Evolutionary conservation across 2,113 vertebrate species (phyloP).

Genomic region (Elaphurus davidianus): DNA sequence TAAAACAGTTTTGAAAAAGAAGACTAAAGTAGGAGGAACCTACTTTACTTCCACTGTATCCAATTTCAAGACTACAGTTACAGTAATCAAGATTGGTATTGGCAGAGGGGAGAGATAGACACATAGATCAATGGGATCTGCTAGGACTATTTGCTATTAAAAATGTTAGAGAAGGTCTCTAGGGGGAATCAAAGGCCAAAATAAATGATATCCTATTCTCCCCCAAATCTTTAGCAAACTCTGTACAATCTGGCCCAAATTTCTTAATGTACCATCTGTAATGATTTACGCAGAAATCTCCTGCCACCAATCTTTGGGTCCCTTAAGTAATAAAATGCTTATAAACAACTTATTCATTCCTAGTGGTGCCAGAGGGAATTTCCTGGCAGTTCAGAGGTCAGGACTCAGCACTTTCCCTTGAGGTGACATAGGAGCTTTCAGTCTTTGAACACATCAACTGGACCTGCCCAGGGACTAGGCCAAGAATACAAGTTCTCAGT

Average conservation of each 20-base stretch:
- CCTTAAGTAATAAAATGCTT: neutral
- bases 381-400: neutral
- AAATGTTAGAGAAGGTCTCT: neutral
- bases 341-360: neutral
- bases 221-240: neutral
- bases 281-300: neutral
- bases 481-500: neutral
- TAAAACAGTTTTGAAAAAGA: neutral
- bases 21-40: neutral
- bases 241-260: neutral
- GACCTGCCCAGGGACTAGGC: neutral
- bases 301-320: neutral
- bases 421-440: neutral
- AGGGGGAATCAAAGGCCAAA: neutral
- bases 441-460: neutral
- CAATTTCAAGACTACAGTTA: neutral
- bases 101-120: neutral
- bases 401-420: neutral
- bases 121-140: neutral
- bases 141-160: neutral
- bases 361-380: neutral
- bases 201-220: neutral
- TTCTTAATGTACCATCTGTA: neutral
- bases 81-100: neutral
- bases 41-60: neutral